phyloP scores from a whole-genome alignment of 1,140 invertebrate species.

The Plectrocnemia conspersa region DNA sequence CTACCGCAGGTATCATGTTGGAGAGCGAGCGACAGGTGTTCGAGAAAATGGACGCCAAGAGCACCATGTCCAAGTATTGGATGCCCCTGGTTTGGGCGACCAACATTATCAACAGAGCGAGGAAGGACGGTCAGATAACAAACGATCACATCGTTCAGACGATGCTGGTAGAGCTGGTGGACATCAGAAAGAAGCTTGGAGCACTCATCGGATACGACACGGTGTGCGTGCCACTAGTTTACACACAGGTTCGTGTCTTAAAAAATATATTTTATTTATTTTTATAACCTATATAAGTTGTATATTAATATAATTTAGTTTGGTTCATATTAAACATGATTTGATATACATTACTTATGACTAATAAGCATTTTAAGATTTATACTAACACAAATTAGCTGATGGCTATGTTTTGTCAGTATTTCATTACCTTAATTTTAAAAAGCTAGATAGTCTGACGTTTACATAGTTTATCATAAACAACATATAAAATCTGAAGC shows the following conservation, averaged over 20 bases:
- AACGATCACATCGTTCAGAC: constrained; percentile 86
- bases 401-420: no score
- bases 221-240: constrained; percentile 94
- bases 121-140: constrained; percentile 73
- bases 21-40: constrained; percentile 86
- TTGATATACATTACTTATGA: no score
- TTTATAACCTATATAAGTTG: neutral
- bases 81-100: constrained; percentile 89
- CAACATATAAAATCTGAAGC: no score
- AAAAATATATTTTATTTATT: constrained; percentile 7
- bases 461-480: no score
- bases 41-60: constrained; percentile 80
- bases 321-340: no score
- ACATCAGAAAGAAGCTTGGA: constrained; percentile 73
- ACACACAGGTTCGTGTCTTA: constrained; percentile 87
- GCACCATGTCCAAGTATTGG: constrained; percentile 89
- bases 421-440: no score
- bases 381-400: no score
- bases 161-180: constrained; percentile 74
- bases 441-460: no score
- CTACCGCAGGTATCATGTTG: constrained; percentile 73
- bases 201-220: constrained; percentile 90
- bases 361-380: no score
- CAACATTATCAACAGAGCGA: constrained; percentile 80
- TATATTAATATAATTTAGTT: no score